Evolutionary conservation across 2,797 vertebrate genomes (phyloP).

Genomic region (Arrhamphus sclerolepis): DNA sequence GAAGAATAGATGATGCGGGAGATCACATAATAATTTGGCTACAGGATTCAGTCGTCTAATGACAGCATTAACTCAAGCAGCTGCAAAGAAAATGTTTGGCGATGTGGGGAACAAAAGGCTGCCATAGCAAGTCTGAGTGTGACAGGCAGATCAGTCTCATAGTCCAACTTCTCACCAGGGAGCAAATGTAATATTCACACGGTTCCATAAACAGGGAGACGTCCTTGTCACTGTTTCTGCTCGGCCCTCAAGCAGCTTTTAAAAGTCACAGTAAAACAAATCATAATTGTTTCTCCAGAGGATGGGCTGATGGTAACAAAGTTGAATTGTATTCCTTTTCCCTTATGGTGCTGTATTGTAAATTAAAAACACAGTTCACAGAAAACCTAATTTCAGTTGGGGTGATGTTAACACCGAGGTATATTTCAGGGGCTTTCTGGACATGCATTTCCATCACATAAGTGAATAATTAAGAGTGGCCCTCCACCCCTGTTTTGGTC

Average conservation of each 20-base stretch:
- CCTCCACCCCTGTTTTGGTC: conserved; percentile 47
- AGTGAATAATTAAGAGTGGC: conserved; percentile 62
- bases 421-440: conserved; percentile 55
- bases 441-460: conserved; percentile 56
- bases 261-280: conserved; percentile 60
- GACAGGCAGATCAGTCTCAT: conserved; percentile 45
- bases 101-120: conserved; percentile 50
- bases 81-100: conserved; percentile 74
- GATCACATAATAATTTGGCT: conserved; percentile 81
- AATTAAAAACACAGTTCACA: too few relatives aligned
- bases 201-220: conserved; percentile 57
- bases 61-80: conserved; percentile 73
- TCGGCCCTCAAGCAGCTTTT: conserved; percentile 64
- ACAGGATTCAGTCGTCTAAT: conserved; percentile 76
- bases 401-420: conserved; percentile 25
- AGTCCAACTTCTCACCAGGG: conserved; percentile 56
- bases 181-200: conserved; percentile 62
- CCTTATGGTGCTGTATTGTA: conserved; percentile 8
- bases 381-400: conserved; percentile 15
- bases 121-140: conserved; percentile 6
- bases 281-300: conserved; percentile 66
- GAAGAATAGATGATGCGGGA: conserved; percentile 74
- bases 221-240: conserved; percentile 56
- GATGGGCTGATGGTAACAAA: conserved; percentile 32
- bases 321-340: conserved; percentile 20